Conservation (phyloP, 2,113 vertebrate genomes). For the human region DNA sequence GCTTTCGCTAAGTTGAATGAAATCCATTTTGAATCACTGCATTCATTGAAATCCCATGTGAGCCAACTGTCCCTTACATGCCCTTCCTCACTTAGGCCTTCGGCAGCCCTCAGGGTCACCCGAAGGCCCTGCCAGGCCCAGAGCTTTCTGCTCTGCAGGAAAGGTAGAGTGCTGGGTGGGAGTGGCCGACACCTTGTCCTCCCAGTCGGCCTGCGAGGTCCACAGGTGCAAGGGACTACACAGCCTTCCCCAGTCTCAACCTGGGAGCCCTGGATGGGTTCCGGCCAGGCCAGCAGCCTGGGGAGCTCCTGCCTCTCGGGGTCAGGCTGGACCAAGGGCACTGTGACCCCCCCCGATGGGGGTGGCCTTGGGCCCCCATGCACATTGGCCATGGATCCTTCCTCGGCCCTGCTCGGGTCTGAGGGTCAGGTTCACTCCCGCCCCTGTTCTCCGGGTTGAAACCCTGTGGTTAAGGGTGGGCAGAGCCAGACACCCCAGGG, state of each 20-base stretch:
- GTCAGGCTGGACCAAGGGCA: no score
- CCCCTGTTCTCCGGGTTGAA: background rate
- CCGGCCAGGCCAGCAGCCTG: no score
- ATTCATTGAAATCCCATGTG: no score
- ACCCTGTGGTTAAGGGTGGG: no score
- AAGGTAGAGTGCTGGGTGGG: background rate
- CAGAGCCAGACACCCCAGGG: background rate
- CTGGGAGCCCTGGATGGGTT: background rate
- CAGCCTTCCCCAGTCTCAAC: background rate
- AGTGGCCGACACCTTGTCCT: background rate
- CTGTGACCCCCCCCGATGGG: no score
- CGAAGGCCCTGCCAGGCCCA: background rate
- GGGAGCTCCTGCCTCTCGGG: background rate
- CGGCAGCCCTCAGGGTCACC: background rate
- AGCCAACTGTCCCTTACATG: fast-evolving
- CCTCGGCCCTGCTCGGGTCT: background rate
- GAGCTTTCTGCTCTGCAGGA: background rate
- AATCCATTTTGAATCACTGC: fast-evolving
- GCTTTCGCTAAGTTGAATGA: no score
- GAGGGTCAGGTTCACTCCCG: background rate
- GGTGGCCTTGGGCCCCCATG: no score
- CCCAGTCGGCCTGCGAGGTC: background rate
- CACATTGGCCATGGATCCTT: background rate
- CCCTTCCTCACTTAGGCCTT: background rate
- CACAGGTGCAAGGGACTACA: background rate